A percentile compares a stretch with the other conserved stretches of the same genome.
Conservation (phyloP, 1,140 invertebrate species). For the Dufourea novaeangliae region DNA sequence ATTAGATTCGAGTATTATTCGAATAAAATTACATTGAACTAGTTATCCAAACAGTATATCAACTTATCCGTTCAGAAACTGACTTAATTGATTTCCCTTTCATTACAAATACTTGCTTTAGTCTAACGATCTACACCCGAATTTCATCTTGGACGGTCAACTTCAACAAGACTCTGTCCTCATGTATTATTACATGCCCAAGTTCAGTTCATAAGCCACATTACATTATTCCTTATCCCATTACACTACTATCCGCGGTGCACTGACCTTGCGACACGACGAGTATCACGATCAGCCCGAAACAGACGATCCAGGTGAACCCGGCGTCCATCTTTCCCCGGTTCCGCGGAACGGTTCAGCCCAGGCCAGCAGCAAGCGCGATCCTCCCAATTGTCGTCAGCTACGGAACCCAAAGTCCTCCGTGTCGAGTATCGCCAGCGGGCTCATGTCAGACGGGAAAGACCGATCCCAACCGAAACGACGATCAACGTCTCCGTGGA, state of each 20-base stretch:
- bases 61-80: too few species aligned
- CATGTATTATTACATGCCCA: too few species aligned
- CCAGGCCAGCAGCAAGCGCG: conserved; percentile 38
- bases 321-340: conserved; percentile 52
- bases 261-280: conserved; percentile 60
- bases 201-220: too few species aligned
- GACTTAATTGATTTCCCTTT: too few species aligned
- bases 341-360: conserved; percentile 17
- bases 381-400: conserved; percentile 50
- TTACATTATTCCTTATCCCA: neutral
- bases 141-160: too few species aligned
- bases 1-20: too few species aligned
- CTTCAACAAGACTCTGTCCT: too few species aligned
- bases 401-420: conserved; percentile 47
- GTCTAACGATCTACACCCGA: too few species aligned
- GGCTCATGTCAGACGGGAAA: conserved; percentile 55
- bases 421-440: conserved; percentile 33
- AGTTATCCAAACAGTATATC: too few species aligned
- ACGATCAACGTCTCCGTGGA: conserved; percentile 30
- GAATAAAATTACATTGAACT: too few species aligned
- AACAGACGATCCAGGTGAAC: conserved; percentile 33
- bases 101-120: too few species aligned
- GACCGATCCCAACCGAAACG: conserved; percentile 9
- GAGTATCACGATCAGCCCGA: conserved; percentile 47
- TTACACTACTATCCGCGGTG: neutral